A percentile compares a stretch with the other conserved stretches of the same genome.
Conservation (phyloP, 2,113 vertebrate genomes). For the Illadopsis cleaveri region DNA sequence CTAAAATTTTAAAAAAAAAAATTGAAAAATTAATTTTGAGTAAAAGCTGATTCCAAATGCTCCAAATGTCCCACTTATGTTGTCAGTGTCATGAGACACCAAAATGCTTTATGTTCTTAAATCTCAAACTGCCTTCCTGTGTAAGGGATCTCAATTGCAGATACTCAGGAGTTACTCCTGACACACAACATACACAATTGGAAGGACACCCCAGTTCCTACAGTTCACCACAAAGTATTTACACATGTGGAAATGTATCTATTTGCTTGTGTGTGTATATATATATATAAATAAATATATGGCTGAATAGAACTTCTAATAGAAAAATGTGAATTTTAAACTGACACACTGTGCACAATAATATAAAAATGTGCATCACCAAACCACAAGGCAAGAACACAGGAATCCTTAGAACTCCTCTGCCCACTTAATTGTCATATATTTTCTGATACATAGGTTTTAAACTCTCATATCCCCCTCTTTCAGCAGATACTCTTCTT, state of each 20-base stretch:
- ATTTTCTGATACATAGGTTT: accelerated
- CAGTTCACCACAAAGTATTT: background rate
- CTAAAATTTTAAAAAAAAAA: background rate
- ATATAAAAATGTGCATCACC: background rate
- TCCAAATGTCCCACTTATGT: background rate
- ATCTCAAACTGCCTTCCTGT: background rate
- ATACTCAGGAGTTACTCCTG: background rate
- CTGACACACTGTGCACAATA: background rate
- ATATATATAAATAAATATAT: accelerated
- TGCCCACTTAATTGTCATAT: background rate
- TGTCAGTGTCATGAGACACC: background rate
- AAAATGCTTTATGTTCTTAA: background rate
- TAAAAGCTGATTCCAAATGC: background rate
- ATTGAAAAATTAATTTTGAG: background rate
- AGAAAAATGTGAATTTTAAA: background rate
- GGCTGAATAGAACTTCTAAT: background rate
- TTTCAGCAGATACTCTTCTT: background rate
- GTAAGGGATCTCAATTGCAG: background rate
- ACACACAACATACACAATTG: background rate
- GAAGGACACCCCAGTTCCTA: background rate
- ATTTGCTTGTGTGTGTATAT: background rate
- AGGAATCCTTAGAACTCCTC: background rate
- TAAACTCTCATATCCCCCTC: background rate
- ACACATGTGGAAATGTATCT: accelerated
- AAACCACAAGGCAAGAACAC: background rate